Conservation (phyloP, 2,113 vertebrate species). For the Petaurus breviceps region DNA sequence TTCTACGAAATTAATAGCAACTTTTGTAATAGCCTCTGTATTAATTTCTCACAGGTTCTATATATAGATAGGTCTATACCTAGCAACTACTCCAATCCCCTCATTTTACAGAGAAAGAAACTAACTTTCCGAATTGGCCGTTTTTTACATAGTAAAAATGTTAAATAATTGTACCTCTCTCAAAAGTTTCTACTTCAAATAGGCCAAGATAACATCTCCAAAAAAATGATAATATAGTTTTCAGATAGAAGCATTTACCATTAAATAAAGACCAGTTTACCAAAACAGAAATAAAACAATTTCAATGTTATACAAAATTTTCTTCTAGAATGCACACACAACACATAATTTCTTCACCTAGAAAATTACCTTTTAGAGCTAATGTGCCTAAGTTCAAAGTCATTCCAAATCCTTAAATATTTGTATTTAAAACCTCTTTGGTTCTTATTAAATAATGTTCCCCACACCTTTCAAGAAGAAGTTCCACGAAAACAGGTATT, state of each 20-base stretch:
- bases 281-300: constrained; percentile 50
- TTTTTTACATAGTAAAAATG: constrained; percentile 43
- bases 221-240: constrained; percentile 61
- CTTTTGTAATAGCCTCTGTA: constrained; percentile 39
- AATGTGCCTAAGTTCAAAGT: background rate
- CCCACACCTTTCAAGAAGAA: constrained; percentile 14
- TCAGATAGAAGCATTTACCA: constrained; percentile 54
- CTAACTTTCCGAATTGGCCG: constrained; percentile 43
- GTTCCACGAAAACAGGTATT: constrained; percentile 16
- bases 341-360: constrained; percentile 5
- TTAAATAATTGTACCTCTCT: constrained; percentile 6
- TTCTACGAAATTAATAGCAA: constrained; percentile 69
- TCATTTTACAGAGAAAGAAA: background rate
- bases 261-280: constrained; percentile 54
- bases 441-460: constrained; percentile 20
- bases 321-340: constrained; percentile 57
- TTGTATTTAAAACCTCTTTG: background rate
- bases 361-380: background rate
- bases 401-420: constrained; percentile 16
- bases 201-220: constrained; percentile 6
- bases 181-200: constrained; percentile 15
- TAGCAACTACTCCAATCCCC: background rate
- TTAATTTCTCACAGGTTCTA: background rate
- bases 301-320: constrained; percentile 59
- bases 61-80: too few species aligned